A percentile compares a stretch with the other conserved stretches of the same genome.
These are phyloP conservation scores for Panagrolaimus sp. DNA, from an alignment of 1,140 invertebrate species.

Conservation along the genomic window DNA sequence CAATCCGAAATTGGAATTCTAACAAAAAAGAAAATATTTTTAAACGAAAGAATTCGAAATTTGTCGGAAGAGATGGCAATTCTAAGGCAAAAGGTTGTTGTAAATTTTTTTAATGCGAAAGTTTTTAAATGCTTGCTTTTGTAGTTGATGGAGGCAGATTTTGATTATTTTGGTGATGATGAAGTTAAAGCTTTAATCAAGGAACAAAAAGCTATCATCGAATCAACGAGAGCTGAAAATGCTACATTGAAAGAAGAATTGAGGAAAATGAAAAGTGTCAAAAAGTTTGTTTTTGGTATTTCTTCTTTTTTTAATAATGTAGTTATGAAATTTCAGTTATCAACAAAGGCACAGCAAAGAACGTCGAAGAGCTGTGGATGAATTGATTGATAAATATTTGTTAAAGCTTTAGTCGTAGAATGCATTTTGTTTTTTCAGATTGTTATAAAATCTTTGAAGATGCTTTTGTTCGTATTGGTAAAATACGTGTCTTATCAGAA, in stretches of 20 bases:
- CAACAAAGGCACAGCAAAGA: no score
- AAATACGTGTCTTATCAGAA: no score
- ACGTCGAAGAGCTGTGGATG: neutral
- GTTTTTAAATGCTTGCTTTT: no score
- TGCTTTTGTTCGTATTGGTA: no score
- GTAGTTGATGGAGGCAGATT: neutral
- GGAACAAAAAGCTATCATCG: neutral
- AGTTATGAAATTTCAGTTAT: no score
- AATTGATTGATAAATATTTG: conserved; percentile 4
- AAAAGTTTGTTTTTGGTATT: neutral
- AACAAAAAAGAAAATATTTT: neutral
- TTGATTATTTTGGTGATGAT: neutral
- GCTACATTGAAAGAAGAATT: neutral
- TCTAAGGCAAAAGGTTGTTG: neutral
- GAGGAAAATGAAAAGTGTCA: neutral
- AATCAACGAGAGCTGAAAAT: neutral
- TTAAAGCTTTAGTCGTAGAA: neutral
- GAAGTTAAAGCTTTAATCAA: neutral
- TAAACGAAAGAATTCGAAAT: neutral
- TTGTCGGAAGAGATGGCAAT: neutral
- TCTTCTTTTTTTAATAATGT: neutral
- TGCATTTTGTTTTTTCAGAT: no score
- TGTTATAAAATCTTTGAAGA: no score
- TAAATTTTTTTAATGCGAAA: neutral
- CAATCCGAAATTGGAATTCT: neutral